Percentiles rank a stretch among this genome's conserved stretches.
Conservation (phyloP, 2,797 vertebrate genomes). For the Euthynnus affinis region DNA sequence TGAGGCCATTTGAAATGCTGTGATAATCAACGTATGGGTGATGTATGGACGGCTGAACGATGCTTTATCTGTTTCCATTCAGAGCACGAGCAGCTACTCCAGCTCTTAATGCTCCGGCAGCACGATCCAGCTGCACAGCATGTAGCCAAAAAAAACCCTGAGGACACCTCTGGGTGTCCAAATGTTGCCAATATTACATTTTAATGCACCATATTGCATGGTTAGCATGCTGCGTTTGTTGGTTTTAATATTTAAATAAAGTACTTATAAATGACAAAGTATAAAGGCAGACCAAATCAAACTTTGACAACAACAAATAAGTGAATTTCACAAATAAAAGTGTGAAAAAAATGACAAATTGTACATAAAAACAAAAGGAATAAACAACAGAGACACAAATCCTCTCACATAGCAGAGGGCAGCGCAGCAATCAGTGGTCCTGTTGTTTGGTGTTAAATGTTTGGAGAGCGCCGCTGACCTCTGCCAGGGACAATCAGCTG, state of each 20-base stretch:
- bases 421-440: not conserved
- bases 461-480: constrained; percentile 49
- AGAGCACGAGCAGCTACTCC: not conserved
- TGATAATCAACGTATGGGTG: not conserved
- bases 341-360: too few species aligned
- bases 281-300: not conserved
- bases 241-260: too few species aligned
- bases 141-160: not conserved
- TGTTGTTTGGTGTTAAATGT: constrained; percentile 43
- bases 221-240: too few species aligned
- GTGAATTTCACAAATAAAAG: not conserved
- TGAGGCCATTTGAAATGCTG: not conserved
- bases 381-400: too few species aligned
- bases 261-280: too few species aligned
- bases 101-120: not conserved
- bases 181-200: not conserved
- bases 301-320: not conserved
- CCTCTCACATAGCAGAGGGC: too few species aligned
- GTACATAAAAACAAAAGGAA: too few species aligned
- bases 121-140: not conserved
- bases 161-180: not conserved
- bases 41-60: not conserved
- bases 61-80: not conserved
- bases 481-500: constrained; percentile 60
- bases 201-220: not conserved